These are phyloP conservation scores for Tretioscincus oriximinensis DNA, from an alignment of 2,113 vertebrate genomes.

Conservation along the genomic window DNA sequence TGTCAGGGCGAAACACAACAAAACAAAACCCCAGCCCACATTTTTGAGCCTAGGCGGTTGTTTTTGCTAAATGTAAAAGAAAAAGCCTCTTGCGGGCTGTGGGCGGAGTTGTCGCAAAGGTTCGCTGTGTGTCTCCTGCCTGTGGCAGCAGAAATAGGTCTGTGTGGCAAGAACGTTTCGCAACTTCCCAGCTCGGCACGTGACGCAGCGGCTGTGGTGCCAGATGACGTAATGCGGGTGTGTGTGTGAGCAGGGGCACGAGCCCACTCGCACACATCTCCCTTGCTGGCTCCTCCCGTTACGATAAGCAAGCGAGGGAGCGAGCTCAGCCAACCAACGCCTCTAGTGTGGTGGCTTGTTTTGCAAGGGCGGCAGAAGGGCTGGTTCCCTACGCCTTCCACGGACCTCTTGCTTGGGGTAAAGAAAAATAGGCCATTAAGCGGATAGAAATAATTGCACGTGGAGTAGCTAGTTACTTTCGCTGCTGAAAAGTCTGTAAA, in stretches of 20 bases:
- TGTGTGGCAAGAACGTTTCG: constrained; percentile 18
- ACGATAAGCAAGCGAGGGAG: background rate
- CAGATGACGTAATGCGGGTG: constrained; percentile 8
- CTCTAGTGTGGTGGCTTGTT: too few species aligned
- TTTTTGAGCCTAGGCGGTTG: too few species aligned
- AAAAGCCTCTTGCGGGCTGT: background rate
- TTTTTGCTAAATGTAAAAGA: too few species aligned
- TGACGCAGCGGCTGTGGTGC: constrained; percentile 15
- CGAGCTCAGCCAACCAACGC: too few species aligned
- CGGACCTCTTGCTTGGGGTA: background rate
- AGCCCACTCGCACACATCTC: background rate
- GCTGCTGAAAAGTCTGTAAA: background rate
- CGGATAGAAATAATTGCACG: background rate
- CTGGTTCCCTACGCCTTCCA: background rate
- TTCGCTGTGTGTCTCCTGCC: background rate
- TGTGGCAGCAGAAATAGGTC: background rate
- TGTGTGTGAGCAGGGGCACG: background rate
- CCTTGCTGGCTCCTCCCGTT: background rate
- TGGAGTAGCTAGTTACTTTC: background rate
- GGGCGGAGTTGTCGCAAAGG: constrained; percentile 4
- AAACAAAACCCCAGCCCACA: background rate
- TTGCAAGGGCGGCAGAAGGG: too few species aligned
- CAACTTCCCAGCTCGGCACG: constrained; percentile 17
- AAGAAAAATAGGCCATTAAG: background rate
- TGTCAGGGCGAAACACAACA: background rate